A percentile compares a stretch with the other conserved stretches of the same genome.
phyloP scores from a whole-genome alignment of 2,113 vertebrate genomes.

The Phyllopteryx taeniolatus region DNA sequence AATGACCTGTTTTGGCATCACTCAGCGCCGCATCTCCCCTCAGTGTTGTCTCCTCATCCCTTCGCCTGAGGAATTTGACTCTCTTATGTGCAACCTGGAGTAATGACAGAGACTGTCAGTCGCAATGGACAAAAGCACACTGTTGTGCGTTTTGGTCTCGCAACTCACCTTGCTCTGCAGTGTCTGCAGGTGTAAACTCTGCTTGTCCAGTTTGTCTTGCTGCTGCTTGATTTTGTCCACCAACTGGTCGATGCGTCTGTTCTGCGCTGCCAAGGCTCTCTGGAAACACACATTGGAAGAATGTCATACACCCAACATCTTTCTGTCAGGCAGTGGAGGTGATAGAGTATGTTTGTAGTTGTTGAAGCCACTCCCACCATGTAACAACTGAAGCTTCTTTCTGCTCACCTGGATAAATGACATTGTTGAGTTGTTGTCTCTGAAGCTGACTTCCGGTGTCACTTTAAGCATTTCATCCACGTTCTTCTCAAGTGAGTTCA shows the following conservation, averaged over 20 bases:
- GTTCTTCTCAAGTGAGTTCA: constrained; percentile 71
- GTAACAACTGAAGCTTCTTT: neutral
- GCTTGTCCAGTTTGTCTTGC: constrained; percentile 85
- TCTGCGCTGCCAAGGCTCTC: constrained; percentile 78
- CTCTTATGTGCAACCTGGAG: constrained; percentile 51
- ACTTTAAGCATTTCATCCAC: constrained; percentile 35
- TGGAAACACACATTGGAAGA: constrained; percentile 29
- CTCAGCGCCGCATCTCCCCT: constrained; percentile 15
- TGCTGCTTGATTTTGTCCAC: constrained; percentile 84
- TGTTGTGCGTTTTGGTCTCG: neutral
- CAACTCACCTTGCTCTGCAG: constrained; percentile 67
- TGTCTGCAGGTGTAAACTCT: constrained; percentile 77
- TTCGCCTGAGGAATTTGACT: constrained; percentile 53
- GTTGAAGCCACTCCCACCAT: neutral
- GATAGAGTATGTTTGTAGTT: neutral
- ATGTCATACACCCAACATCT: neutral
- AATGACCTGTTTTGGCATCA: constrained; percentile 11
- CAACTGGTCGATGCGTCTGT: constrained; percentile 77
- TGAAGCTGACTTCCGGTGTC: constrained; percentile 29
- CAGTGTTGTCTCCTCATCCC: constrained; percentile 39
- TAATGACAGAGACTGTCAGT: neutral
- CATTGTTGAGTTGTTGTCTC: constrained; percentile 30
- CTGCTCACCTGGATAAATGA: constrained; percentile 61
- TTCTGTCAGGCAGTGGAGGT: neutral
- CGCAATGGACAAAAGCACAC: no score